A percentile compares a stretch with the other conserved stretches of the same genome.
These are phyloP conservation scores for Salpingus planirostris DNA, from an alignment of 2,888 invertebrate species.

Conservation along the genomic window DNA sequence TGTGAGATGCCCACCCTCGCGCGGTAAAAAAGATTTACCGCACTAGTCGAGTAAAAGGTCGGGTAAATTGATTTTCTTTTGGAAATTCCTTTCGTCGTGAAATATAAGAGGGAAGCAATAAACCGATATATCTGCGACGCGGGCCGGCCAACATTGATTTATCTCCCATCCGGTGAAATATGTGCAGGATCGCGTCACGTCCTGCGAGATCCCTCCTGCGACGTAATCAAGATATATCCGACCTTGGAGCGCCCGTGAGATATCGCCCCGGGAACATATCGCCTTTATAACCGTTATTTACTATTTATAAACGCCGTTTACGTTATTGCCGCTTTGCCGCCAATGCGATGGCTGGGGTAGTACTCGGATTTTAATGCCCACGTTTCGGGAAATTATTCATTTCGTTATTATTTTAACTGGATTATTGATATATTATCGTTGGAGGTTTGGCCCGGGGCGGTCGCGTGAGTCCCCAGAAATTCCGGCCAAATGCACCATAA, in stretches of 20 bases:
- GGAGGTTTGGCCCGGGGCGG: slow-evolving; percentile 1
- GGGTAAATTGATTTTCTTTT: too few species aligned
- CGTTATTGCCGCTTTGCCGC: slow-evolving; percentile 30
- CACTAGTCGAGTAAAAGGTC: too few species aligned
- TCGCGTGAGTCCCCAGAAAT: slow-evolving; percentile 11
- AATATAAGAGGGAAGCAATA: slow-evolving; percentile 31
- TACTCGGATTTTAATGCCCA: slow-evolving; percentile 11
- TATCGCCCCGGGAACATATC: slow-evolving; percentile 37
- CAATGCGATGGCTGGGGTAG: slow-evolving; percentile 2
- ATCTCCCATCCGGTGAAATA: slow-evolving; percentile 38
- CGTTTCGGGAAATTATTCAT: slow-evolving; percentile 12
- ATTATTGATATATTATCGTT: too few species aligned
- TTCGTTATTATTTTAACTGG: slow-evolving; percentile 1
- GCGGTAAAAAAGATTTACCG: too few species aligned
- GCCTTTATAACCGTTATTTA: slow-evolving; percentile 36
- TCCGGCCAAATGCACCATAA: too few species aligned
- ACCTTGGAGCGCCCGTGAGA: slow-evolving; percentile 37
- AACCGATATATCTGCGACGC: slow-evolving; percentile 35
- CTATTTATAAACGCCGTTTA: slow-evolving; percentile 36
- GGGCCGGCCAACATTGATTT: slow-evolving; percentile 37
- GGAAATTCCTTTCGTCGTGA: slow-evolving; percentile 27
- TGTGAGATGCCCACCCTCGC: too few species aligned
- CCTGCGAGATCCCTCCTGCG: slow-evolving; percentile 23
- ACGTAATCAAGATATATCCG: slow-evolving; percentile 42
- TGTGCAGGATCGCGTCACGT: slow-evolving; percentile 39